Evolutionary conservation across 2,797 vertebrate genomes (phyloP).

Genomic region (Neosalanx taihuensis): DNA sequence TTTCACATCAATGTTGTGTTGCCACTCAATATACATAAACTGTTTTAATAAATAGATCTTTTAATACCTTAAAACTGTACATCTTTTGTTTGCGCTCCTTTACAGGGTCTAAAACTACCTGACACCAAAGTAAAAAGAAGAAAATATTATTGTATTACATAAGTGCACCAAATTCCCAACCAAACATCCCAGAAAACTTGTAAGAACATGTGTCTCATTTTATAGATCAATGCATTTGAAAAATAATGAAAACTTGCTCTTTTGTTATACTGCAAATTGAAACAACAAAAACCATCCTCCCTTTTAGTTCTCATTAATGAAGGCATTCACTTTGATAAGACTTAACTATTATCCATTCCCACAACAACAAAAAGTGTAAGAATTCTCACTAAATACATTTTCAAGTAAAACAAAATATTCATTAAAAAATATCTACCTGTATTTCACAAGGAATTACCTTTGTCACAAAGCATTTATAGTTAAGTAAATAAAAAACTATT

Average conservation of each 20-base stretch:
- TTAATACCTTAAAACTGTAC: slow-evolving; percentile 64
- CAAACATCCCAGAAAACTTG: not conserved
- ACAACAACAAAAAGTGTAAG: slow-evolving; percentile 24
- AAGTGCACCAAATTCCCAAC: slow-evolving; percentile 24
- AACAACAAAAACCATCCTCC: slow-evolving; percentile 21
- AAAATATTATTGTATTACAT: slow-evolving; percentile 39
- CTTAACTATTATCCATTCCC: slow-evolving; percentile 31
- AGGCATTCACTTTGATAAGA: slow-evolving; percentile 39
- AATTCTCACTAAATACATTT: slow-evolving; percentile 46
- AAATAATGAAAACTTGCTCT: slow-evolving; percentile 35
- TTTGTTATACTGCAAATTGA: slow-evolving; percentile 27
- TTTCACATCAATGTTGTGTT: slow-evolving; percentile 24
- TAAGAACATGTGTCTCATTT: slow-evolving; percentile 20
- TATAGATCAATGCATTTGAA: slow-evolving; percentile 38
- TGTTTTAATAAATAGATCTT: slow-evolving; percentile 61
- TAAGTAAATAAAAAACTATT: slow-evolving; percentile 44
- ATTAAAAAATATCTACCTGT: slow-evolving; percentile 47
- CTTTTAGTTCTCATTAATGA: slow-evolving; percentile 44
- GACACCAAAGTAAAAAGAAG: slow-evolving; percentile 36
- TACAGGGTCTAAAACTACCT: slow-evolving; percentile 41
- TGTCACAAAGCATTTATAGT: slow-evolving; percentile 59
- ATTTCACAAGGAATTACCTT: slow-evolving; percentile 58
- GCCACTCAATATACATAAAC: slow-evolving; percentile 38
- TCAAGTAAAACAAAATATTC: slow-evolving; percentile 61
- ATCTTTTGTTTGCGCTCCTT: slow-evolving; percentile 31